phyloP scores from a whole-genome alignment of 2,888 invertebrate species.

The Rosalia funebris region DNA sequence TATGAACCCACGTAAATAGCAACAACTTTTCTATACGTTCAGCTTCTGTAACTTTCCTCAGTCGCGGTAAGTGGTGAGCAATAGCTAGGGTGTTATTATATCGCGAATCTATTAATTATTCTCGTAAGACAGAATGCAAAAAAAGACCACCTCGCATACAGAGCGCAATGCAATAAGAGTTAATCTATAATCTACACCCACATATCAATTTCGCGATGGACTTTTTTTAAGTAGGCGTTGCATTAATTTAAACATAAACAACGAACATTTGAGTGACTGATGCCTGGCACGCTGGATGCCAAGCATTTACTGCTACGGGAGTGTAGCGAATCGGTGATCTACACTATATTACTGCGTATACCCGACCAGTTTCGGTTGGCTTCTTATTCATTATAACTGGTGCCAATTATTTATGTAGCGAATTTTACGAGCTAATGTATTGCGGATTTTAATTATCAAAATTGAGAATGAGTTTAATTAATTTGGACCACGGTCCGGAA shows the following conservation, averaged over 20 bases:
- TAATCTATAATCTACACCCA: conserved; percentile 46
- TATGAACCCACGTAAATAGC: too few species aligned
- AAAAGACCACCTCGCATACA: conserved; percentile 32
- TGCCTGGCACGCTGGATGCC: conserved; percentile 39
- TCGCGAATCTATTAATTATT: conserved; percentile 14
- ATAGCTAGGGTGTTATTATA: conserved; percentile 13
- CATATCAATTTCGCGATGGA: conserved; percentile 35
- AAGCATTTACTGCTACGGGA: conserved; percentile 49
- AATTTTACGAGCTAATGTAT: conserved; percentile 33
- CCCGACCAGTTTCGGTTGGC: conserved; percentile 16
- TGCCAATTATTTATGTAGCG: conserved; percentile 29
- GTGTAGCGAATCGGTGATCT: conserved; percentile 55
- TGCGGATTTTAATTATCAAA: conserved; percentile 36
- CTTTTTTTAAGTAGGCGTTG: conserved; percentile 45
- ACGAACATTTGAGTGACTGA: conserved; percentile 47
- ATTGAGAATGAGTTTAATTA: conserved; percentile 31
- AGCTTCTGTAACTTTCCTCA: too few species aligned
- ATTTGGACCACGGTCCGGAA: conserved; percentile 18
- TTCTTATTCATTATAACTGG: conserved; percentile 26
- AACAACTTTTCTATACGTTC: too few species aligned
- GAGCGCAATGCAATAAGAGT: conserved; percentile 32
- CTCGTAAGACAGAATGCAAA: background rate
- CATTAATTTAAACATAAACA: conserved; percentile 55
- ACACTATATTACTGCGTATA: conserved; percentile 33
- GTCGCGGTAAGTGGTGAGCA: conserved; percentile 9